Base-by-base conservation (phyloP, 1,140 invertebrate genomes). In the Pseudomyrmex pallidus region DNA sequence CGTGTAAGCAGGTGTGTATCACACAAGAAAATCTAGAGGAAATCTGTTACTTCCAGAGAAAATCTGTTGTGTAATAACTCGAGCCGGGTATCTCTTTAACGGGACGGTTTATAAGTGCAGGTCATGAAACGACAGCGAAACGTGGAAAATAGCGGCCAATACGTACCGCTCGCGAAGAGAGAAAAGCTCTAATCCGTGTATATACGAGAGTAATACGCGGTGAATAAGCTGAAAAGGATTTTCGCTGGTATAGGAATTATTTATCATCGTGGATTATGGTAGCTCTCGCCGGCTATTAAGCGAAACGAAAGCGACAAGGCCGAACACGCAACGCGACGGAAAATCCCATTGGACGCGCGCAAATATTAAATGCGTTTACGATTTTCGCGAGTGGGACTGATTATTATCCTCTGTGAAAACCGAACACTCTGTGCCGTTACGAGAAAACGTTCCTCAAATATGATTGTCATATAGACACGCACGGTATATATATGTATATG, bases 181-280 rank as follows among this genome's bases (percentile, higher is more conserved):
- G 50, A 57, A 63, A 74, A 72, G 72, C 68, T 73, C 56, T 89
- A 89, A 89, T 89, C 82, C 85, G 59, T 52, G 35, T 54, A 68
- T 63, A 68, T 61, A 67, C 50, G n/a, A n/a, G 54, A 68, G 70
- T 61, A 73, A 76, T 82, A 78, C 64, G 61, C 52, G 48, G 67
- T 54, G 74, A 85, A 90, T 85, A 89, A 90, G 84, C 87, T 83
- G 76, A 80, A 83, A 89, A 89, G 89, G 89, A 89, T 90, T 90
- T 90, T 73, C 59, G 48, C 76, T 52, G 59, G 48, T 44, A 48
- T 74, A 66, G 83, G 84, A 90, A 90, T 90, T 90, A 90, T 90
- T 89, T 87, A 90, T 90, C 82, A 86, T 84, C 74, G 63, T 62
- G 86, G 86, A 90, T 90, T 90, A 89, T 74, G 80, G 84, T 77